phyloP scores from a whole-genome alignment of 2,888 invertebrate genomes.

The Drosophila rellima region DNA sequence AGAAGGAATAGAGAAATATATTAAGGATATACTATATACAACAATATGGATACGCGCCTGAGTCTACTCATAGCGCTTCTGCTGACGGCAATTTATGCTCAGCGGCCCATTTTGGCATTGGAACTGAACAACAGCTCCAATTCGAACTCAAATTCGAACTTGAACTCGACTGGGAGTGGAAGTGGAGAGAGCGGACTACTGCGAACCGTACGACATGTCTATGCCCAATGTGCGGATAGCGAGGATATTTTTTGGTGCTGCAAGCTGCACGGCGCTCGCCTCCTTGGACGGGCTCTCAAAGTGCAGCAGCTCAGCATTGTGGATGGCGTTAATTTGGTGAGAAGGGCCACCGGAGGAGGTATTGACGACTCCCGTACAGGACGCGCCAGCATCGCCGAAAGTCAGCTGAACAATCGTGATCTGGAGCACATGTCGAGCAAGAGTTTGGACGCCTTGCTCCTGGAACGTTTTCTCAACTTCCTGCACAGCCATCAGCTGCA shows the following conservation, averaged over 20 bases:
- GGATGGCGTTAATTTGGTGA: constrained; percentile 88
- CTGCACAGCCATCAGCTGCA: constrained; percentile 88
- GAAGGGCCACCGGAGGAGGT: constrained; percentile 34
- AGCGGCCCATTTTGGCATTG: constrained; percentile 37
- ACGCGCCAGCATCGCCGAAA: constrained; percentile 77
- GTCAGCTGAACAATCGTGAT: constrained; percentile 87
- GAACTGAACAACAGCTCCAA: constrained; percentile 32
- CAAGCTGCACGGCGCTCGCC: constrained; percentile 89
- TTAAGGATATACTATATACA: constrained; percentile 12
- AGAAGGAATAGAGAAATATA: constrained; percentile 34
- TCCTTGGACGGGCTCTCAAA: constrained; percentile 89
- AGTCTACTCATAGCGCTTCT: constrained; percentile 61
- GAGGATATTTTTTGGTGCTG: constrained; percentile 90
- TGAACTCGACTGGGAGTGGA: constrained; percentile 22
- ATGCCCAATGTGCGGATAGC: constrained; percentile 88
- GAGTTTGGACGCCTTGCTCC: constrained; percentile 88
- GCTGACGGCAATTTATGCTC: constrained; percentile 49
- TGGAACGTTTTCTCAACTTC: constrained; percentile 87
- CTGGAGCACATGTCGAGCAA: constrained; percentile 88
- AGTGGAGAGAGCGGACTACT: constrained; percentile 77
- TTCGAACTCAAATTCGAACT: constrained; percentile 2
- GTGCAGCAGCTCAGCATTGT: constrained; percentile 88
- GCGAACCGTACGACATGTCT: constrained; percentile 83
- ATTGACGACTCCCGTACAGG: constrained; percentile 82
- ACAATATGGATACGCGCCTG: constrained; percentile 75